Conservation (phyloP, 2,113 vertebrate species). For the Centropus unirufus region DNA sequence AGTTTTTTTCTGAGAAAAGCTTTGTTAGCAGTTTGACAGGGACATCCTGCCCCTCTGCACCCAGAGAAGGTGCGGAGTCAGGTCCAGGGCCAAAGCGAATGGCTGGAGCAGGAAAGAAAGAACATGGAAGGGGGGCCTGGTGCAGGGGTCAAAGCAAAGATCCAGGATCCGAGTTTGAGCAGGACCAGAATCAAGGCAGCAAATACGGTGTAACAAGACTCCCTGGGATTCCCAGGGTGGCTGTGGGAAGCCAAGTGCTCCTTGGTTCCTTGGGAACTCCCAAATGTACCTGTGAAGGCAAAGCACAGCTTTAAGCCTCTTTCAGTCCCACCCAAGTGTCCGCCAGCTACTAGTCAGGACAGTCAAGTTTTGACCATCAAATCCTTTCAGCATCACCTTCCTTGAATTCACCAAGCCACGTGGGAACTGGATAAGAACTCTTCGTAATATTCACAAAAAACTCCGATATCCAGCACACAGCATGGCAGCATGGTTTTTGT, state of each 20-base stretch:
- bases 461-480: not conserved
- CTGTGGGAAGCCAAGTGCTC: not conserved
- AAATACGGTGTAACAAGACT: not conserved
- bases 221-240: not conserved
- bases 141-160: not conserved
- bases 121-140: not conserved
- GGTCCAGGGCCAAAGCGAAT: not conserved
- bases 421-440: not conserved
- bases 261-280: not conserved
- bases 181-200: not conserved
- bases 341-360: not conserved
- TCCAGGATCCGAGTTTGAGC: not conserved
- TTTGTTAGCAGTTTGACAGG: not conserved
- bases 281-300: not conserved
- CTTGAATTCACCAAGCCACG: not conserved
- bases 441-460: not conserved
- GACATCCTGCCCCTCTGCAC: not conserved
- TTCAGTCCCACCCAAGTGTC: not conserved
- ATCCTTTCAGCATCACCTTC: not conserved
- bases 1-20: not conserved
- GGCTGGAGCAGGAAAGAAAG: not conserved
- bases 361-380: not conserved
- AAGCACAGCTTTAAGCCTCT: not conserved
- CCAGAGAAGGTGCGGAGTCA: accelerated
- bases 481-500: not conserved